Percentiles rank a stretch among this genome's conserved stretches.
These are phyloP conservation scores for Phasianus colchicus DNA, from an alignment of 2,113 vertebrate genomes.

Conservation along the genomic window DNA sequence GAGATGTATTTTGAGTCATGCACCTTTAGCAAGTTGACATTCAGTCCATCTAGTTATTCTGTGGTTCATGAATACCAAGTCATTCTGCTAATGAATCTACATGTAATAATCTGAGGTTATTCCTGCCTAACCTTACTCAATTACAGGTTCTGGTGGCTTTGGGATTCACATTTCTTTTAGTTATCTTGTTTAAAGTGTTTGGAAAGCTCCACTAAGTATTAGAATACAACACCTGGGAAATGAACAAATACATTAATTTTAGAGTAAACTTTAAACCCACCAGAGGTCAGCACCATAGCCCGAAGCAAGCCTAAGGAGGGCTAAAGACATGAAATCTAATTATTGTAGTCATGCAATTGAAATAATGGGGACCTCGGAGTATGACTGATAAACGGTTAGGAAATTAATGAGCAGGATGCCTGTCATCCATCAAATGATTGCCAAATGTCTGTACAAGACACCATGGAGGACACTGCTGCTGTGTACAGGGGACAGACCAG, in stretches of 20 bases:
- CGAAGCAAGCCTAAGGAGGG: neutral
- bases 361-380: constrained; percentile 17
- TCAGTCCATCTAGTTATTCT: neutral
- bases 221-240: neutral
- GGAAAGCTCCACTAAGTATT: neutral
- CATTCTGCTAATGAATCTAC: neutral
- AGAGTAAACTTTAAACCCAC: constrained; percentile 15
- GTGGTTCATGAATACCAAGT: neutral
- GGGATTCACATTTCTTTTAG: neutral
- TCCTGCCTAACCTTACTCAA: neutral
- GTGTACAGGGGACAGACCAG: neutral
- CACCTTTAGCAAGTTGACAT: neutral
- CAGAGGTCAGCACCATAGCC: neutral
- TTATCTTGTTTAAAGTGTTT: neutral
- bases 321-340: constrained; percentile 12
- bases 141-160: neutral
- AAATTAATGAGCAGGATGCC: constrained; percentile 38
- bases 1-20: neutral
- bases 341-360: constrained; percentile 21
- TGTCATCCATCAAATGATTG: constrained; percentile 11
- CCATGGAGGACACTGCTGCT: neutral
- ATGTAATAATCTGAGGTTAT: neutral
- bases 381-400: constrained; percentile 33
- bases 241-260: neutral
- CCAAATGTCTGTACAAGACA: neutral